Percentiles rank a stretch among this genome's conserved stretches.
phyloP scores from a whole-genome alignment of 1,140 invertebrate genomes.

The Drosophila ercepeae region DNA sequence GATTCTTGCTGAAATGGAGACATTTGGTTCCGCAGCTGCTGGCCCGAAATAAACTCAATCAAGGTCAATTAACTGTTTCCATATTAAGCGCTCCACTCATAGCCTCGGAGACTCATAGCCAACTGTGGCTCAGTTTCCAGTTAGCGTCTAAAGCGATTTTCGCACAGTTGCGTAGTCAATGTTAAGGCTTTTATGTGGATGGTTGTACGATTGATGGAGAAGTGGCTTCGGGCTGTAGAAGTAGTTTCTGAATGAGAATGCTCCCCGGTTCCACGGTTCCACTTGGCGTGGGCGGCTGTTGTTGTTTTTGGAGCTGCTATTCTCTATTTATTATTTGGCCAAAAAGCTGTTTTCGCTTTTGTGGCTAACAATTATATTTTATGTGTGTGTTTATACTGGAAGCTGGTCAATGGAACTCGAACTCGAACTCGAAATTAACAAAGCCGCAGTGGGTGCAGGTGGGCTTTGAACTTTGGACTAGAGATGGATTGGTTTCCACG shows the following conservation, averaged over 20 bases:
- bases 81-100: conserved; percentile 63
- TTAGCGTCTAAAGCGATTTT: conserved; percentile 55
- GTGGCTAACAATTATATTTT: conserved; percentile 25
- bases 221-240: conserved; percentile 13
- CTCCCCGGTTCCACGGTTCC: conserved; percentile 65
- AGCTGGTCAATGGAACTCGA: conserved; percentile 66
- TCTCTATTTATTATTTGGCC: conserved; percentile 61
- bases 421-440: conserved; percentile 47
- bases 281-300: conserved; percentile 66
- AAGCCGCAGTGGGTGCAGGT: conserved; percentile 29
- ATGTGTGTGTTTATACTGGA: not conserved
- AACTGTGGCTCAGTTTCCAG: conserved; percentile 27
- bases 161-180: conserved; percentile 53
- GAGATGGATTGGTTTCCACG: conserved; percentile 30
- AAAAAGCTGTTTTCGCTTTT: conserved; percentile 60
- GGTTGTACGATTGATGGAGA: conserved; percentile 5
- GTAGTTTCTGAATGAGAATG: not conserved
- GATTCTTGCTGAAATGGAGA: conserved; percentile 1
- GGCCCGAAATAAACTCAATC: conserved; percentile 74
- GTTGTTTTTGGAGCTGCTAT: too few species aligned
- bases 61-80: conserved; percentile 84
- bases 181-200: conserved; percentile 31
- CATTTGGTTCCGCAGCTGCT: conserved; percentile 34
- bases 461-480: conserved; percentile 64
- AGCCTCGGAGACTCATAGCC: conserved; percentile 1